Evolutionary conservation across 1,140 invertebrate genomes (phyloP), one percentile per base, ranked within the genome.

Genomic region (Plutomurus gul): DNA sequence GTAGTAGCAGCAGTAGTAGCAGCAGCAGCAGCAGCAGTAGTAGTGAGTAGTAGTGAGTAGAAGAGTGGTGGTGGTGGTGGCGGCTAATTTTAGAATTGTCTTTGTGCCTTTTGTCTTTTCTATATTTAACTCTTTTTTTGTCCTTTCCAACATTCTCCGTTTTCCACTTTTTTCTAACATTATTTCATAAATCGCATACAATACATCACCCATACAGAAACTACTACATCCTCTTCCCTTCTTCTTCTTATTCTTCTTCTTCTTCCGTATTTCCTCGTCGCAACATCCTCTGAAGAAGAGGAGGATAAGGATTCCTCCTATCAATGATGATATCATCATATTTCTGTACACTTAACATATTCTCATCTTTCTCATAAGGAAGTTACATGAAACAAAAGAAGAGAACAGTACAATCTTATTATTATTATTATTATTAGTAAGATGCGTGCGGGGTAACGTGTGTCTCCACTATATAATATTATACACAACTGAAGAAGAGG

Each of bases 41-140:
- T n/a, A 8, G n/a, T n/a, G 11, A n/a, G n/a, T n/a, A n/a, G n/a
- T n/a, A n/a, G n/a, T n/a, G n/a, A n/a, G n/a, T n/a, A n/a, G 20
- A 43, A n/a, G 11, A n/a, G 39, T n/a, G n/a, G 39, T 43, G n/a
- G 39, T 43, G n/a, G 39, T n/a, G 7, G n/a, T n/a, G 11, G 10
- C 39, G 39, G 25, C 56, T 65, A 65, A 65, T 30, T 65, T 65
- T 65, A 65, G 56, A 65, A 65, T 65, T 65, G 56, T 65, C 56
- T 65, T 65, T 65, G 56, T 65, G 56, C 56, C 56, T 65, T 65
- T 65, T 65, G 56, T 65, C 56, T 65, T 65, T 65, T 65, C 56
- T 65, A 65, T 30, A 33, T 65, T 65, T 65, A 65, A 65, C 56
- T 65, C 56, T 18, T 65, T 65, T 65, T 65, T 65, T 65, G 56